Evolutionary conservation across 2,113 vertebrate genomes (phyloP), one percentile per base, ranked within the genome.

Genomic region (Tiliqua scincoides): DNA sequence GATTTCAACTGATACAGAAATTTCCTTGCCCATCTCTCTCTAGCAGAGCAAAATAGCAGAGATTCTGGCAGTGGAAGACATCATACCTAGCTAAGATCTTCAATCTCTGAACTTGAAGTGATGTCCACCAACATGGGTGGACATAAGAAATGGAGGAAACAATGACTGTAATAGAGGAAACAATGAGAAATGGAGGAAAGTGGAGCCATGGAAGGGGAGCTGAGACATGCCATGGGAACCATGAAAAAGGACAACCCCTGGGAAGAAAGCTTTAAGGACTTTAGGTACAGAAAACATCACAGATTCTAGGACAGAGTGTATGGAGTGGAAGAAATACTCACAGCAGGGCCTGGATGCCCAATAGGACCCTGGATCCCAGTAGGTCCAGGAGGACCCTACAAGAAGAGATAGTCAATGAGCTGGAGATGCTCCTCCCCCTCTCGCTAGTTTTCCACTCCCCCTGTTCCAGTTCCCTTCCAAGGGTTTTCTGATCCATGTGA

Each of bases 331-430:
- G 3, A 25, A 25, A 57, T 72, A 96, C 97, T 90, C 96, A 99
- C 98, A 3, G 92, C 88, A 21, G 90, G 82, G 40, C 98, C 98
- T 2, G 97, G 96, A 83, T 97, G 97, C 80, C 98, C 98, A 1
- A 93, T 91, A 18, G 97, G 98, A 85, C 98, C 98, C 89, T 97
- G 98, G 81, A 91, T 95, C 70, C 98, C 98, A 76, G 85, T n/a
- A 0, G 97, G 96, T 94, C 98, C 98, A 0, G 97, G 93, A 0
- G 98, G 98, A 48, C 98, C 98, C 98, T 99, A 67, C 10, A 37
- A 79, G 89, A 85, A 71, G 20, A 76, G 48, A 32, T 67, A 52
- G 32, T 12, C 67, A 54, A 37, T 79, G 71, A 85, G 2, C 30
- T 0, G 62, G 23, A 25, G 10, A 30, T 30, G 1, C n/a, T 57